Percentiles rank a stretch among this genome's conserved stretches.
phyloP scores from a whole-genome alignment of 1,140 invertebrate species.

The Hestina assimilis region DNA sequence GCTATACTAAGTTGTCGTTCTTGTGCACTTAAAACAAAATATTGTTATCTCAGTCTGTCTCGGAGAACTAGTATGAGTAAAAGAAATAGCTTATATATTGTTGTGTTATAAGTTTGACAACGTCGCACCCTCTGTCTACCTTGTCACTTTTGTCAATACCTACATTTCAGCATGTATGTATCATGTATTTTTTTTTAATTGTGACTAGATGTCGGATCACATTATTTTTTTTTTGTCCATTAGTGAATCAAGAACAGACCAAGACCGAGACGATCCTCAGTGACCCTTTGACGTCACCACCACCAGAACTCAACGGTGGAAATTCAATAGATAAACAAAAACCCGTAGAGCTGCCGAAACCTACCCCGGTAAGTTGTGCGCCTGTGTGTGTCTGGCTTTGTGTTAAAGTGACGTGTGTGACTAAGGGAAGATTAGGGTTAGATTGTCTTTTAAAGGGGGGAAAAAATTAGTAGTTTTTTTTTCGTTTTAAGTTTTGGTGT shows the following conservation, averaged over 20 bases:
- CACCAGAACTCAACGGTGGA: slow-evolving; percentile 19
- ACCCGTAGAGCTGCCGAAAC: slow-evolving; percentile 61
- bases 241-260: slow-evolving; percentile 38
- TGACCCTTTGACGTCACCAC: slow-evolving; percentile 33
- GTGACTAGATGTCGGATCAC: too few species aligned
- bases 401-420: slow-evolving; percentile 13
- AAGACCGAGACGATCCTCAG: slow-evolving; percentile 35
- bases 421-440: slow-evolving; percentile 1
- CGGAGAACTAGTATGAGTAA: too few species aligned
- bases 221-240: neutral
- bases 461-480: neutral
- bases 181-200: too few species aligned
- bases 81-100: too few species aligned
- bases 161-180: too few species aligned
- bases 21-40: too few species aligned
- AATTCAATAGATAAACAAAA: slow-evolving; percentile 21
- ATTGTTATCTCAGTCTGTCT: too few species aligned
- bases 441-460: neutral
- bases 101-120: too few species aligned
- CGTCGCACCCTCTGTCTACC: too few species aligned
- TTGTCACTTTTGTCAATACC: too few species aligned
- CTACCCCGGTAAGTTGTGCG: slow-evolving; percentile 55
- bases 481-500: too few species aligned
- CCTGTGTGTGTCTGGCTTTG: slow-evolving; percentile 9
- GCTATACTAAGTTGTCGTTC: too few species aligned